Conservation (phyloP, 2,888 invertebrate species). For the Phaedon cochleariae region DNA sequence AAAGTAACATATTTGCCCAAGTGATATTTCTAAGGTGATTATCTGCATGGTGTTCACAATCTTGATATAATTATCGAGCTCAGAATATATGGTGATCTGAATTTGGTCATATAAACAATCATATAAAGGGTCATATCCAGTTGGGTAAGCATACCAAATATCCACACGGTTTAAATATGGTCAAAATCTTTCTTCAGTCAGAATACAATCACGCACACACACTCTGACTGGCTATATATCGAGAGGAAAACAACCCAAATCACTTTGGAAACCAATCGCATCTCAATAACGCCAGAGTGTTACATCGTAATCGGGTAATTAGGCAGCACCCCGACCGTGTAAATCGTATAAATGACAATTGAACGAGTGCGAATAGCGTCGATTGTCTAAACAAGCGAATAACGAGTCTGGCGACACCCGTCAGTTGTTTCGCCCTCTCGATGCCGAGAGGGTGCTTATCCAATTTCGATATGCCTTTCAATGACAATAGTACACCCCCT, state of each 20-base stretch:
- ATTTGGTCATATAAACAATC: too few species aligned
- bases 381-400: constrained; percentile 52
- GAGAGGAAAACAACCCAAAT: constrained; percentile 21
- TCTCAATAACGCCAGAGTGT: constrained; percentile 27
- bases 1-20: too few species aligned
- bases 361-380: constrained; percentile 42
- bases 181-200: too few species aligned
- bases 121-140: too few species aligned
- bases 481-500: constrained; percentile 33
- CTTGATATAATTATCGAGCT: too few species aligned
- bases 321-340: constrained; percentile 45
- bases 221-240: neutral
- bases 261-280: constrained; percentile 31
- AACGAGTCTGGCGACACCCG: constrained; percentile 46
- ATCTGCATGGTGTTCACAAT: too few species aligned
- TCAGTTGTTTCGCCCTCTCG: constrained; percentile 36
- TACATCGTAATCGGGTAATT: constrained; percentile 38
- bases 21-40: too few species aligned
- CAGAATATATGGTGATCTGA: too few species aligned
- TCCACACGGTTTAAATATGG: too few species aligned
- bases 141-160: too few species aligned
- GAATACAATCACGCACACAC: too few species aligned
- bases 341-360: constrained; percentile 48
- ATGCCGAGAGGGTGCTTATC: constrained; percentile 43
- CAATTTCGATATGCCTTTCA: constrained; percentile 38